Evolutionary conservation across 1,140 invertebrate species (phyloP).

Genomic region (Cyrtorhinus lividipennis): DNA sequence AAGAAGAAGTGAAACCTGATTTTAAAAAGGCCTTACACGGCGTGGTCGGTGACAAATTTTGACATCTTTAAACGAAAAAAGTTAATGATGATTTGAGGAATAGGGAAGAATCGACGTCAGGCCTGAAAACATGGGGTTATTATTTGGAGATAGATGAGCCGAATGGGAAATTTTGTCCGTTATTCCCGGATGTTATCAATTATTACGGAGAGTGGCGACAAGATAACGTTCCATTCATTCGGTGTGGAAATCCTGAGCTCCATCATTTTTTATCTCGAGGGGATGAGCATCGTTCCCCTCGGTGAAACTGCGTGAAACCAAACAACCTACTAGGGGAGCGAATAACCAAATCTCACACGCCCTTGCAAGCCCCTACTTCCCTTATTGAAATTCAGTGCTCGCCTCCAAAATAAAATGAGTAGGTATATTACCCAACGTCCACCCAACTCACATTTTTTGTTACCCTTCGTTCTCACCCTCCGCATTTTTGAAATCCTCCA

Average conservation of each 20-base stretch:
- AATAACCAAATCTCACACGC: conserved; percentile 1
- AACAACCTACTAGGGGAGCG: neutral
- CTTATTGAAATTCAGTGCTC: conserved; percentile 7
- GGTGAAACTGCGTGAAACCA: neutral
- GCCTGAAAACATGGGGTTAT: too few species aligned
- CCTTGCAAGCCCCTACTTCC: neutral
- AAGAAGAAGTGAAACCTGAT: too few species aligned
- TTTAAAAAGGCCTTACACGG: too few species aligned
- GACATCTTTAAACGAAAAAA: too few species aligned
- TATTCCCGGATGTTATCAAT: neutral
- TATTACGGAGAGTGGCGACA: too few species aligned
- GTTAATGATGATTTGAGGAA: too few species aligned
- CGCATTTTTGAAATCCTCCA: neutral
- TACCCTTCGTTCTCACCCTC: neutral
- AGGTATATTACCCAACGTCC: conserved; percentile 1
- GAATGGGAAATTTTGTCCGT: neutral
- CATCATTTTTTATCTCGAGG: neutral
- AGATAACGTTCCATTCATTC: too few species aligned
- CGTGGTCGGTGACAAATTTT: too few species aligned
- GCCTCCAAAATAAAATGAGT: conserved; percentile 1
- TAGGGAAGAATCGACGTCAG: too few species aligned
- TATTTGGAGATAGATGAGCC: neutral
- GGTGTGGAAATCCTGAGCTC: neutral
- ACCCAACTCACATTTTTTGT: neutral
- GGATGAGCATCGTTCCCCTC: neutral